These are phyloP conservation scores for Bradypodion pumilum DNA, from an alignment of 2,797 vertebrate species.

Conservation along the genomic window DNA sequence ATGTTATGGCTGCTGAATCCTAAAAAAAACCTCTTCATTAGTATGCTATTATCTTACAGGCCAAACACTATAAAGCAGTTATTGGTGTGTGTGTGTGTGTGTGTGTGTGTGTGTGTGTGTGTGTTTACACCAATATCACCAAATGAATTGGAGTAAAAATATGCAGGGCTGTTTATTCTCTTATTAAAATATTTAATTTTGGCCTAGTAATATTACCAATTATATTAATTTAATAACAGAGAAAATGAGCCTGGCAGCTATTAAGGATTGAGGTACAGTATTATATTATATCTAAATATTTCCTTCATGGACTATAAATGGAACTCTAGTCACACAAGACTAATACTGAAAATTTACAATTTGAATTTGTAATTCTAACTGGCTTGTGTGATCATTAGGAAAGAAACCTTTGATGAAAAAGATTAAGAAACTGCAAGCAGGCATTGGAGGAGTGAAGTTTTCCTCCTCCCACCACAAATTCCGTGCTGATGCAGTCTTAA, in stretches of 20 bases:
- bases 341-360: neutral
- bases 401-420: neutral
- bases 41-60: no score
- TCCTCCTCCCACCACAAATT: conserved; percentile 45
- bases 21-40: conserved; percentile 15
- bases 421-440: neutral
- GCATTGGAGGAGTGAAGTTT: neutral
- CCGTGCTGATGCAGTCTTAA: conserved; percentile 39
- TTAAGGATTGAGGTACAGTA: neutral
- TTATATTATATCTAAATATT: conserved; percentile 19
- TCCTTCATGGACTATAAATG: neutral
- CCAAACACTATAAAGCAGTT: no score
- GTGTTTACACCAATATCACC: neutral
- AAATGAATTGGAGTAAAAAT: conserved; percentile 28
- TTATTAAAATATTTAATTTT: conserved; percentile 35
- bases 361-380: conserved; percentile 10
- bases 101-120: no score
- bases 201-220: neutral
- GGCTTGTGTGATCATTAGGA: neutral
- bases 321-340: neutral
- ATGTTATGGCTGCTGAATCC: neutral
- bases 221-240: conserved; percentile 21
- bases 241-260: neutral
- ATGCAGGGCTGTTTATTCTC: neutral
- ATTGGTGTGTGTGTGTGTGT: neutral